These are phyloP conservation scores for Rhabdophis nuchalis DNA, from an alignment of 2,797 vertebrate genomes.

Conservation along the genomic window DNA sequence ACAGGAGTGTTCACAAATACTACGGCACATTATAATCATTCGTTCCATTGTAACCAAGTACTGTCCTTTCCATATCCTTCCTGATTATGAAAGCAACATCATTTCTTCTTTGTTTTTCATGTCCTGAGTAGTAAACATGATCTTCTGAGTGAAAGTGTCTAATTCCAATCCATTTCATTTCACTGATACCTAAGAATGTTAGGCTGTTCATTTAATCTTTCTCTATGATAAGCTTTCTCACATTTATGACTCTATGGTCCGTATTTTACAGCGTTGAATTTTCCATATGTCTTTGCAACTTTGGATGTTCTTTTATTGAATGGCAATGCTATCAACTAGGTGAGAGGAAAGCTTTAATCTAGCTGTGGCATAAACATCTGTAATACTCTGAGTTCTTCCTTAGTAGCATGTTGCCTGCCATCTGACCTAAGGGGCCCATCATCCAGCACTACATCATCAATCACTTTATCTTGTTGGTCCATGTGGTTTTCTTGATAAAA, in stretches of 20 bases:
- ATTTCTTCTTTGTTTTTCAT: neutral
- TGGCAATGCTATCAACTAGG: neutral
- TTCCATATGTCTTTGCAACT: neutral
- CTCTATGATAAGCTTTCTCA: neutral
- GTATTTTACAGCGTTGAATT: neutral
- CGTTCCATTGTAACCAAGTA: neutral
- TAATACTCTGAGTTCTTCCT: neutral
- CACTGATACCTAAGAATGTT: neutral
- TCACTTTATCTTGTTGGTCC: neutral
- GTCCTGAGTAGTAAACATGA: neutral
- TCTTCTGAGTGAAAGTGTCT: neutral
- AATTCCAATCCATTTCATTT: neutral
- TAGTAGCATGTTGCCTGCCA: neutral
- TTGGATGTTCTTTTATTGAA: neutral
- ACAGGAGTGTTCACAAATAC: neutral
- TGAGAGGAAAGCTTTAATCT: neutral
- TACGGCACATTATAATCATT: neutral
- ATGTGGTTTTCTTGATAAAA: neutral
- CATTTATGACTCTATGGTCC: neutral
- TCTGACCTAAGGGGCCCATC: neutral
- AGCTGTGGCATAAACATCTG: neutral
- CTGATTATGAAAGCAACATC: neutral
- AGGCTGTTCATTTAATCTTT: neutral
- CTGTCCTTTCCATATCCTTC: neutral
- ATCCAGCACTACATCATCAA: neutral